A percentile compares a stretch with the other conserved stretches of the same genome.
These are phyloP conservation scores for Fratercula arctica DNA, from an alignment of 2,797 vertebrate genomes.

Conservation along the genomic window DNA sequence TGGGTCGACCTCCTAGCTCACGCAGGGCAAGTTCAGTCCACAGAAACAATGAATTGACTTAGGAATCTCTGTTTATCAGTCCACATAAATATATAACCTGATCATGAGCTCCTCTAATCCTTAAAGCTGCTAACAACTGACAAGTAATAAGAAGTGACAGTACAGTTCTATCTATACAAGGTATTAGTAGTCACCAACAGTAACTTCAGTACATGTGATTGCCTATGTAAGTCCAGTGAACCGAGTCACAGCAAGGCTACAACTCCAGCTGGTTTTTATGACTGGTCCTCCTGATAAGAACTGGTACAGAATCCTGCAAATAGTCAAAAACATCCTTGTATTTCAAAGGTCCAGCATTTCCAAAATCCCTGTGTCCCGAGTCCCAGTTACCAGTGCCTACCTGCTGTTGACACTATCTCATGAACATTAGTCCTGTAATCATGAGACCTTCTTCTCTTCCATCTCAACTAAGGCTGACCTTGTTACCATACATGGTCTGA, in stretches of 20 bases:
- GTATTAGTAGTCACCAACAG: not conserved
- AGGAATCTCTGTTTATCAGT: not conserved
- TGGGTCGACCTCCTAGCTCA: not conserved
- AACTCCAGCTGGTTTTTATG: not conserved
- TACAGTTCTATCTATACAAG: not conserved
- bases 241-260: not conserved
- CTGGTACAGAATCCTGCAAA: not conserved
- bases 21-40: not conserved
- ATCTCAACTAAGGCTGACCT: not conserved
- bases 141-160: slow-evolving; percentile 1
- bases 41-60: not conserved
- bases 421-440: not conserved
- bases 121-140: slow-evolving; percentile 36
- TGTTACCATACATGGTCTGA: not conserved
- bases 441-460: not conserved
- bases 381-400: not conserved
- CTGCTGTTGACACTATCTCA: not conserved
- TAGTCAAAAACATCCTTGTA: not conserved
- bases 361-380: not conserved
- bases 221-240: not conserved
- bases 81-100: slow-evolving; percentile 7
- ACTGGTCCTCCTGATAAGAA: not conserved
- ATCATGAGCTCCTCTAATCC: slow-evolving; percentile 30
- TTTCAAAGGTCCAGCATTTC: not conserved
- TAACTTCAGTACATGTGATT: not conserved